Percentiles rank a stretch among this genome's conserved stretches.
phyloP scores from a whole-genome alignment of 2,113 vertebrate genomes.

The Anhinga rufa region DNA sequence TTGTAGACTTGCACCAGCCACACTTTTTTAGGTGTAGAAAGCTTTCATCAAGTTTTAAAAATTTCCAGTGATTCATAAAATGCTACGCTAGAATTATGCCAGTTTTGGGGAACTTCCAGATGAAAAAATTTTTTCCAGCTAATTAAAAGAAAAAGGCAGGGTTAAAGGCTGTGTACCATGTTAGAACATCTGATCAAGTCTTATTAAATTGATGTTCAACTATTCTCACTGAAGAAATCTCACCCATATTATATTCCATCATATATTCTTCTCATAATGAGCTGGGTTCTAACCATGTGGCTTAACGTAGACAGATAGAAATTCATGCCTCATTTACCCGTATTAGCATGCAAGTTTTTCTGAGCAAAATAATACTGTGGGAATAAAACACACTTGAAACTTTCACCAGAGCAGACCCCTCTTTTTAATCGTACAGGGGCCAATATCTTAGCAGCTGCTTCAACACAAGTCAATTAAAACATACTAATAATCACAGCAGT shows the following conservation, averaged over 20 bases:
- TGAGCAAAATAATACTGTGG: background rate
- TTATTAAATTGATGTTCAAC: background rate
- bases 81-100: background rate
- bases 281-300: background rate
- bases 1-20: background rate
- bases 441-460: background rate
- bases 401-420: background rate
- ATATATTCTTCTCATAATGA: background rate
- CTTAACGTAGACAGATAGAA: background rate
- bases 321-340: background rate
- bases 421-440: background rate
- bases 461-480: background rate
- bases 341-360: background rate
- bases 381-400: background rate
- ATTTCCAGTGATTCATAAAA: background rate
- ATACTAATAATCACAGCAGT: background rate
- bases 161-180: background rate
- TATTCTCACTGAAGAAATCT: background rate
- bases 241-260: background rate
- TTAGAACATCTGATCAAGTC: background rate
- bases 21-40: background rate
- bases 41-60: background rate
- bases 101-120: background rate
- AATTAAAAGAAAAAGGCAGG: background rate
- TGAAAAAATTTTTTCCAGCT: background rate